Evolutionary conservation across 2,797 vertebrate species (phyloP).

Genomic region (Tachyglossus aculeatus): DNA sequence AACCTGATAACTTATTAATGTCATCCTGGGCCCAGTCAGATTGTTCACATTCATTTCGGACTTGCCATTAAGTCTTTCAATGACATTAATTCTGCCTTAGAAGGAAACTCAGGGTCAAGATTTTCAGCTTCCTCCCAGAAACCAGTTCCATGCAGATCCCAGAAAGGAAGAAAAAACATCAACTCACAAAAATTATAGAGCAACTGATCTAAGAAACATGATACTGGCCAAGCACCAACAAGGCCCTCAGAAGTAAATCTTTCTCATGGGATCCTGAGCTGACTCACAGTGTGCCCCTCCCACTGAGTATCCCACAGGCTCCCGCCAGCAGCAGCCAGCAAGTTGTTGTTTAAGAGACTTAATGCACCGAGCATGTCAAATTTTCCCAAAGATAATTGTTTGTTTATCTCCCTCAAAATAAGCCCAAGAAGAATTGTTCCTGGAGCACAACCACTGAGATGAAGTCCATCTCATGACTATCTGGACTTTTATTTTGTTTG

Average conservation of each 20-base stretch:
- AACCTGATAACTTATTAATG: neutral
- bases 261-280: constrained; percentile 41
- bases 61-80: constrained; percentile 52
- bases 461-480: constrained; percentile 24
- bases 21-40: constrained; percentile 27
- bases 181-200: neutral
- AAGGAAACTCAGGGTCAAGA: constrained; percentile 64
- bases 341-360: constrained; percentile 41
- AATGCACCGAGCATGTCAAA: constrained; percentile 38
- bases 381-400: constrained; percentile 41
- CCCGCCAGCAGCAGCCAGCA: constrained; percentile 30
- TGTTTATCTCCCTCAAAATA: constrained; percentile 49
- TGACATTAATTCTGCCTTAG: constrained; percentile 56
- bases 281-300: constrained; percentile 54
- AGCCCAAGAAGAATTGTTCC: constrained; percentile 32
- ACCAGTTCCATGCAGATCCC: constrained; percentile 7
- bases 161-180: neutral
- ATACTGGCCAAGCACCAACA: constrained; percentile 8
- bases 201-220: neutral
- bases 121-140: constrained; percentile 28
- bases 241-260: constrained; percentile 36
- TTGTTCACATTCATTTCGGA: constrained; percentile 52
- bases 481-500: constrained; percentile 17
- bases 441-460: constrained; percentile 32
- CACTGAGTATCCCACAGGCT: constrained; percentile 46